phyloP scores from a whole-genome alignment of 2,113 vertebrate genomes.

The Varanus komodoensis region DNA sequence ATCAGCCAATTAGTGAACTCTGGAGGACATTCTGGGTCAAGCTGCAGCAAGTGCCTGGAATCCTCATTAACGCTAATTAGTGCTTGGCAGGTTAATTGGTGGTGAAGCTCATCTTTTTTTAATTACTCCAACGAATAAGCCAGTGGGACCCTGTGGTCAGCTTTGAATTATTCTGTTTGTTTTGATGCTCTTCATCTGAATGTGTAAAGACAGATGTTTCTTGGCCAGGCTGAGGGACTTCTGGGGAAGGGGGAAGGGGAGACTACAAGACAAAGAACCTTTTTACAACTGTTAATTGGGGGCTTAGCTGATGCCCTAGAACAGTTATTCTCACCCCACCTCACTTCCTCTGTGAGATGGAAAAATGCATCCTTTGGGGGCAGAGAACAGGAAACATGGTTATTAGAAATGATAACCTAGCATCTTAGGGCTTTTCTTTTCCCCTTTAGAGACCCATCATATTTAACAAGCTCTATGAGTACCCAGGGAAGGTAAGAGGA shows the following conservation, averaged over 20 bases:
- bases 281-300: slow-evolving; percentile 46
- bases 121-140: slow-evolving; percentile 76
- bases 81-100: slow-evolving; percentile 75
- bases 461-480: slow-evolving; percentile 10
- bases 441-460: slow-evolving; percentile 36
- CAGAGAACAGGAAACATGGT: neutral
- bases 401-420: slow-evolving; percentile 22
- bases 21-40: slow-evolving; percentile 66
- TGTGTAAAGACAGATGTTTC: slow-evolving; percentile 76
- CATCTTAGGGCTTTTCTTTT: slow-evolving; percentile 31
- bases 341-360: neutral
- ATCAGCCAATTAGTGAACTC: slow-evolving; percentile 62
- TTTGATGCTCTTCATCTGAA: slow-evolving; percentile 77
- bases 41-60: slow-evolving; percentile 66
- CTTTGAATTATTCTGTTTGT: slow-evolving; percentile 80
- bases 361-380: slow-evolving; percentile 23
- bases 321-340: slow-evolving; percentile 36
- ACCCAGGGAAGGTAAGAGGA: neutral
- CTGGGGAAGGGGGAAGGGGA: slow-evolving; percentile 45
- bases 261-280: slow-evolving; percentile 33
- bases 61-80: slow-evolving; percentile 81
- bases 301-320: slow-evolving; percentile 42
- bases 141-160: slow-evolving; percentile 61
- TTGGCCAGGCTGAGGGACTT: slow-evolving; percentile 48
- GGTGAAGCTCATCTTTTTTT: slow-evolving; percentile 80